Base-by-base conservation (phyloP, 2,797 vertebrate genomes). In the Lepilemur septentrionalis region DNA sequence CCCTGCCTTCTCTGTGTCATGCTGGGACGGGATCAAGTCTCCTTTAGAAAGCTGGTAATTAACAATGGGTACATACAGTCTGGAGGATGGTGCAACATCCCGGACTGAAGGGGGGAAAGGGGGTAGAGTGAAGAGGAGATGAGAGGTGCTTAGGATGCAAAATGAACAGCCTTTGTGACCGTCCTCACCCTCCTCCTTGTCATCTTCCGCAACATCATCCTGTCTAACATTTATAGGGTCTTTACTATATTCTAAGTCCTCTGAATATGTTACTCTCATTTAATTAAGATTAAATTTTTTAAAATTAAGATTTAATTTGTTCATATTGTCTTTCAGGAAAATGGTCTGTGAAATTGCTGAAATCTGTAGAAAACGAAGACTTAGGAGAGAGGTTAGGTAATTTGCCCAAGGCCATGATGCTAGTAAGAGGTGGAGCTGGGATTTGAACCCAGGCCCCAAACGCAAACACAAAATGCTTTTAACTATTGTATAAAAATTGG, bases 161-260 rank as follows among this genome's bases (percentile, higher is more conserved):
- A 89, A 46, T 13, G 38, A 72, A 79, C 55, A 69, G 11, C 1
- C 4, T 65, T 38, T 48, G 32, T 38, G 78, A 76, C 22, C 41
- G 25, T 38, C 28, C 13, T 81, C 0, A 0, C 52, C 20, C 14
- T 46, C 6, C 0, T 50, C 38, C n/a, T 15, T 9, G 3, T 28
- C 20, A 32, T 46, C 57, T 15, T 48, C 57, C 38, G 41, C 38
- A 32, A 18, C 30, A 23, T 43, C 28, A 8, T 23, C 2, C 4
- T 35, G 82, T 35, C 76, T 57, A 76, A 93, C 28, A 23, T 15
- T 72, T 38, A 69, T 11, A 30, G 22, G 32, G 25, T 30, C 9
- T 91, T 63, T 65, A 61, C 15, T 35, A 32, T 14, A 32, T 18
- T 82, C 57, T 76, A 46, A 10, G 52, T 50, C 8, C 15, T 69